Conservation (phyloP, 2,797 vertebrate species). For the Pangasius larnaudii region DNA sequence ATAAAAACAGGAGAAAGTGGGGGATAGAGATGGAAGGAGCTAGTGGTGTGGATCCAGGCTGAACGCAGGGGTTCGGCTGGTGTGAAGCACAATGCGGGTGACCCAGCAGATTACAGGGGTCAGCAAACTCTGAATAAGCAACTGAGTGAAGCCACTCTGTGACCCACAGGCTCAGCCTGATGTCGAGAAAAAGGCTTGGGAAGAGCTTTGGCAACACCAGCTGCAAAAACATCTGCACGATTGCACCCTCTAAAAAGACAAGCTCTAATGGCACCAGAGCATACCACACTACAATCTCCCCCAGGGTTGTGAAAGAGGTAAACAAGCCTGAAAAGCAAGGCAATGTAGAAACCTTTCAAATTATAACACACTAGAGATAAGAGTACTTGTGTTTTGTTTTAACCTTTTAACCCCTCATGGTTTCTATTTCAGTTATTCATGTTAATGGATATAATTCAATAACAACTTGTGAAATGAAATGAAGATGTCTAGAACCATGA, state of each 20-base stretch:
- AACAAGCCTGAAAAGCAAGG: slow-evolving; percentile 45
- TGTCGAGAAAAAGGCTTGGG: slow-evolving; percentile 56
- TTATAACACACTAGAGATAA: slow-evolving; percentile 8
- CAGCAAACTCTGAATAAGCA: slow-evolving; percentile 64
- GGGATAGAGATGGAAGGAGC: slow-evolving; percentile 43
- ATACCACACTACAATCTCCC: slow-evolving; percentile 64
- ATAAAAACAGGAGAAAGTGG: slow-evolving; percentile 35
- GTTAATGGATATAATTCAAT: neutral
- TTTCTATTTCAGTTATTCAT: slow-evolving; percentile 13
- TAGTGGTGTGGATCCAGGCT: slow-evolving; percentile 36
- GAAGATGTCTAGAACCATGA: neutral
- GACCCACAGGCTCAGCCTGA: slow-evolving; percentile 66
- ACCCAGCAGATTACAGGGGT: slow-evolving; percentile 71
- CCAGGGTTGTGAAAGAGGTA: slow-evolving; percentile 59
- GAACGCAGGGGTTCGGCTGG: slow-evolving; percentile 19
- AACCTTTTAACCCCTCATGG: neutral
- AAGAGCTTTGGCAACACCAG: slow-evolving; percentile 74
- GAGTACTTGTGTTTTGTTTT: neutral
- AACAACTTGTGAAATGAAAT: neutral
- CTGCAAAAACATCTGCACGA: slow-evolving; percentile 67
- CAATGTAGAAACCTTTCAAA: slow-evolving; percentile 16
- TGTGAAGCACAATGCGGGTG: slow-evolving; percentile 57
- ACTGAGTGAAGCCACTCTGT: slow-evolving; percentile 66
- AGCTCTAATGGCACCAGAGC: slow-evolving; percentile 61
- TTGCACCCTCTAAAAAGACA: slow-evolving; percentile 57